Evolutionary conservation across 2,113 vertebrate species (phyloP), one percentile per base, ranked within the genome.

Genomic region (Tretioscincus oriximinensis): DNA sequence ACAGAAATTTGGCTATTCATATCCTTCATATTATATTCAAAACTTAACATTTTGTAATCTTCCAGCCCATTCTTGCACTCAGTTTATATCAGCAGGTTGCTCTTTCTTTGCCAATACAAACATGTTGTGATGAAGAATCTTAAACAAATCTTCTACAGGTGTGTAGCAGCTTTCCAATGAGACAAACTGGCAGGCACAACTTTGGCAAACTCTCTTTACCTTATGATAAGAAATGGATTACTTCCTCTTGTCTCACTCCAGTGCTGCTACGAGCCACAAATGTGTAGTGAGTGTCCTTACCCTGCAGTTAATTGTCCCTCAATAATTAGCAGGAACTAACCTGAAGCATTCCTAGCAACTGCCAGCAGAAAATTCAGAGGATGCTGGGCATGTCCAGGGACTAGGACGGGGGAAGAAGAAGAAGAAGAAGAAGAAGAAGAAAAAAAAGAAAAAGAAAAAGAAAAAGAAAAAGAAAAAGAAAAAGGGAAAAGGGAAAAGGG

Each of bases 281-380:
- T n/a, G 41, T 51, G 76, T 47, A 7, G 31, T 1, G 45, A 68
- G 76, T 77, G 58, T 67, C 54, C 73, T 76, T 29, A 54, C 74
- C 22, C 9, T 28, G 74, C 26, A 35, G 26, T 84, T 81, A 86
- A 76, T n/a, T 31, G 78, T 66, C 70, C 72, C 29, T 61, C 24
- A 71, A 73, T 73, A 82, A 78, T 81, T 76, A 82, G 81, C 41
- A 64, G 64, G 76, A 49, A 54, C 16, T 6, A 26, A 81, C 77
- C 80, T 76, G 47, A 77, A 84, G 63, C 47, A 18, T 73, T 61
- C 24, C 71, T 35, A 74, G 74, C 70, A 35, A 61, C 12, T 76
- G 47, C 66, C 71, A 31, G n/a, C 61, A 45, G 70, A 76, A 29
- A 41, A 9, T 1, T 14, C 7, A 29, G 60, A 74, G 66, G 73